Percentiles rank a stretch among this genome's conserved stretches.
Evolutionary conservation across 2,797 vertebrate species (phyloP).

Genomic region (Xiphorhynchus erythropygius): DNA sequence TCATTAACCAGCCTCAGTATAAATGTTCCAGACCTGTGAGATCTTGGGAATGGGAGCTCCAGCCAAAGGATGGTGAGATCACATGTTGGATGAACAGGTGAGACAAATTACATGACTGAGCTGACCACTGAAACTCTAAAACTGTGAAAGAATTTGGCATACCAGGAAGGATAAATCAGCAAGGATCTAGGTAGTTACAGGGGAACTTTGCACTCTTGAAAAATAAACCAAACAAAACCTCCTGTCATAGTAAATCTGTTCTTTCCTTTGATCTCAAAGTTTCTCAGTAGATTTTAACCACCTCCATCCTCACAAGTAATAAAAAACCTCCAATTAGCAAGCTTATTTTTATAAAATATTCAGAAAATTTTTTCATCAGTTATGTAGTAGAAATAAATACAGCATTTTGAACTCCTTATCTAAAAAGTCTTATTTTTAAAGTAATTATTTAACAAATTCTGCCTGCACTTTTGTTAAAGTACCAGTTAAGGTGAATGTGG

Average conservation of each 20-base stretch:
- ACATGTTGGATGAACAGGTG: fast-evolving
- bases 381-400: neutral
- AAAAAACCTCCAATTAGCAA: neutral
- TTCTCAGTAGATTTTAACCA: neutral
- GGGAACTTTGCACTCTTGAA: neutral
- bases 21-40: neutral
- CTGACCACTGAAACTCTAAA: neutral
- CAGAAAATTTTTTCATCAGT: neutral
- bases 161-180: neutral
- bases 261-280: neutral
- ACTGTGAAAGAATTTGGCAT: neutral
- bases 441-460: neutral
- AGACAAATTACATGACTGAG: neutral
- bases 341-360: neutral
- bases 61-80: neutral
- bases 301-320: neutral
- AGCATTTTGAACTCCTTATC: neutral
- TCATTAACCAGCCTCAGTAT: neutral
- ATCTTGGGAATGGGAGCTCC: neutral
- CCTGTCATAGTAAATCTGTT: fast-evolving
- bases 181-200: neutral
- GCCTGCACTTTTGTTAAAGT: neutral
- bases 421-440: neutral
- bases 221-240: neutral
- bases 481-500: neutral